Conservation (phyloP, 2,888 invertebrate species). For the Thymelicus acteon region DNA sequence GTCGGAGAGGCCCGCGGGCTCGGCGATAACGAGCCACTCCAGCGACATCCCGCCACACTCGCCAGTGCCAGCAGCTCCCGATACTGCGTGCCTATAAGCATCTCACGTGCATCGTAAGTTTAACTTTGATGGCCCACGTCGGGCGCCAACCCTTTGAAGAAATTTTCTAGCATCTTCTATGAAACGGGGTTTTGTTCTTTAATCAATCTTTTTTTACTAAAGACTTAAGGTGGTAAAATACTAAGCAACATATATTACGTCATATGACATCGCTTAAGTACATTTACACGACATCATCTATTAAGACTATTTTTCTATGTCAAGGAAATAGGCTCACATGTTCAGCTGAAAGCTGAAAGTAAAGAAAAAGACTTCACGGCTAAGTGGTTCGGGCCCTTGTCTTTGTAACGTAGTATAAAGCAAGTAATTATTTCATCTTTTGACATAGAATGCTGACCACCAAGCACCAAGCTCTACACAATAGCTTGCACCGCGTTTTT, state of each 20-base stretch:
- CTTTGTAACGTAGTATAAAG: conserved; percentile 5
- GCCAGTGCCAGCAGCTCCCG: conserved; percentile 12
- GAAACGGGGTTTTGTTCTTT: too few relatives aligned
- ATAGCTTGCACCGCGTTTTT: conserved; percentile 6
- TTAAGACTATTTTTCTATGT: too few relatives aligned
- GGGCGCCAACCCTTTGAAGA: too few relatives aligned
- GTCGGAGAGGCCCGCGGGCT: conserved; percentile 46
- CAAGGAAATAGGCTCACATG: background rate
- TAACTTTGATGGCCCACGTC: too few relatives aligned
- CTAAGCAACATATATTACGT: too few relatives aligned
- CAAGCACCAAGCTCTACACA: conserved; percentile 17
- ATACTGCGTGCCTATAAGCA: conserved; percentile 18
- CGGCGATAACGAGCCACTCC: conserved; percentile 56
- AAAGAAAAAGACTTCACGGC: background rate
- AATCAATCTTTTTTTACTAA: too few relatives aligned
- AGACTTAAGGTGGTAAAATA: too few relatives aligned
- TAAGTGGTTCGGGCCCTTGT: conserved; percentile 1
- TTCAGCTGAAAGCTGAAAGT: background rate
- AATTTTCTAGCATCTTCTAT: too few relatives aligned
- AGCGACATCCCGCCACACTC: conserved; percentile 34
- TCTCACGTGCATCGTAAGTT: background rate
- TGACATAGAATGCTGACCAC: conserved; percentile 24
- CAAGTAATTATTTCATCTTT: conserved; percentile 17
- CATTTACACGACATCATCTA: too few relatives aligned
- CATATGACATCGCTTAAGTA: too few relatives aligned